Conservation (phyloP, 1,140 invertebrate species). For the Apis cerana region DNA sequence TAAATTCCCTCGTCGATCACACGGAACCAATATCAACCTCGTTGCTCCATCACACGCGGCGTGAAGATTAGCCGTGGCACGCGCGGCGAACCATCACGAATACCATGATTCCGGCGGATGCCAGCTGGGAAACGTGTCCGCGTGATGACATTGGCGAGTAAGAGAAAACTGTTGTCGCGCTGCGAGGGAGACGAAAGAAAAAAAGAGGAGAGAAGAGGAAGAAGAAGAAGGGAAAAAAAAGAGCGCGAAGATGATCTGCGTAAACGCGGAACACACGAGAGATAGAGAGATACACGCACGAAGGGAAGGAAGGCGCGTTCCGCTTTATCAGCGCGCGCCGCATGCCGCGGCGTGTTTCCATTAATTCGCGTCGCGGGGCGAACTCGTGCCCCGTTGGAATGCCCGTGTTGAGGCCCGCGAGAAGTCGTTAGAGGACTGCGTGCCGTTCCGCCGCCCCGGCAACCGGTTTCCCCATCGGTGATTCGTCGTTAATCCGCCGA, state of each 20-base stretch:
- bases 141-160: neutral
- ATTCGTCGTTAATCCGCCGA: slow-evolving; percentile 77
- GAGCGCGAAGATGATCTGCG: neutral
- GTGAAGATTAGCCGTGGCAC: neutral
- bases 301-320: slow-evolving; percentile 61
- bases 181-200: neutral
- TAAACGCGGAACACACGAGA: slow-evolving; percentile 33
- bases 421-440: slow-evolving; percentile 74
- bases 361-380: slow-evolving; percentile 78
- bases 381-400: slow-evolving; percentile 76
- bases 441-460: slow-evolving; percentile 66
- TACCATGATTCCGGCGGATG: neutral
- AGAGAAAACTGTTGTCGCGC: neutral
- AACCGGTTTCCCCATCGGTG: slow-evolving; percentile 77
- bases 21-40: neutral
- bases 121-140: neutral
- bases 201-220: too few species aligned
- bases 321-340: slow-evolving; percentile 75
- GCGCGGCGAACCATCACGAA: neutral
- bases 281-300: slow-evolving; percentile 66
- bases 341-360: slow-evolving; percentile 76
- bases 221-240: neutral
- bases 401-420: slow-evolving; percentile 66
- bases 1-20: neutral
- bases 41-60: neutral